phyloP scores from a whole-genome alignment of 35 echinoderm and acorn worm species.

The Nesometra sesokonis region DNA sequence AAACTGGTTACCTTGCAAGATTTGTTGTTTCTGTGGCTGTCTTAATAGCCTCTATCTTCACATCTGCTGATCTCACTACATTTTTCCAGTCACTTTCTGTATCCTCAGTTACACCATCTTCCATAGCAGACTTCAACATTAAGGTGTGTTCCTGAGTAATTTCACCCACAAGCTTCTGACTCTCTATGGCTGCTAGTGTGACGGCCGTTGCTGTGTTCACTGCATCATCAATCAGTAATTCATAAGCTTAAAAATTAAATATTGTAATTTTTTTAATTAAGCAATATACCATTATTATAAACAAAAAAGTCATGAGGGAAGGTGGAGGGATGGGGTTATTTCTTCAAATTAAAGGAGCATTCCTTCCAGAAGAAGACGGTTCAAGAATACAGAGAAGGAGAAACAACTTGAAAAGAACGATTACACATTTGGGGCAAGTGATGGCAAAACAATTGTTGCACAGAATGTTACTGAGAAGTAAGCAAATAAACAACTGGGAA shows the following conservation, averaged over 20 bases:
- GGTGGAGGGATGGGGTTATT: no score
- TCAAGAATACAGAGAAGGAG: no score
- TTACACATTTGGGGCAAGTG: neutral
- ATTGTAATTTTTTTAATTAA: no score
- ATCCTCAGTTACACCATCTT: constrained; percentile 24
- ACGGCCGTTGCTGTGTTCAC: constrained; percentile 19
- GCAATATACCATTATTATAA: no score
- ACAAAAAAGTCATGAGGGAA: no score
- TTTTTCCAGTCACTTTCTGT: constrained; percentile 59
- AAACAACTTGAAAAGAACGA: neutral
- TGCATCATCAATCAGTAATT: constrained; percentile 38
- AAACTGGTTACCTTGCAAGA: constrained; percentile 51
- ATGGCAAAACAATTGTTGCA: neutral
- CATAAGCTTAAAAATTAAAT: constrained; percentile 33
- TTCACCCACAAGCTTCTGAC: constrained; percentile 42
- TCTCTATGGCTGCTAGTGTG: constrained; percentile 43
- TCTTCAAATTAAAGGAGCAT: no score
- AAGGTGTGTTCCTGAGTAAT: constrained; percentile 54
- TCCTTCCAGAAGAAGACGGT: no score
- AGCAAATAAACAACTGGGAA: no score
- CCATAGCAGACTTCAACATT: constrained; percentile 69
- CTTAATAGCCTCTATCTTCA: constrained; percentile 37
- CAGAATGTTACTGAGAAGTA: no score
- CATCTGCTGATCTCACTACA: constrained; percentile 61
- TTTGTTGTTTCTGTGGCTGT: constrained; percentile 21